phyloP scores from a whole-genome alignment of 2,797 vertebrate genomes.

The Hybognathus amarus region DNA sequence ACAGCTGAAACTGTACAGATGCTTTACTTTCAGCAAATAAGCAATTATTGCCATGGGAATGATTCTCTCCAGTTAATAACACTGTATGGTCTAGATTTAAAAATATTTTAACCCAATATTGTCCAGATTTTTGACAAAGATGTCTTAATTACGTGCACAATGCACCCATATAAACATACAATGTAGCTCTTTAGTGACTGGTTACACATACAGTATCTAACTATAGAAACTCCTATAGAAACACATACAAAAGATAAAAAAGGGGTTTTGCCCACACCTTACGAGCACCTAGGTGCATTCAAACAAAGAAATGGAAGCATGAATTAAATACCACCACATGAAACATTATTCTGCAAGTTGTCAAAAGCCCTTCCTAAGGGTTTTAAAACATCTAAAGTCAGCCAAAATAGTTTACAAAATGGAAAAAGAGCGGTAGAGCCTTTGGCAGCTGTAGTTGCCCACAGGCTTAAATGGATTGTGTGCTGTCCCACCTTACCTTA shows the following conservation, averaged over 20 bases:
- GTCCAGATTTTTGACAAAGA: not conserved
- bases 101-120: not conserved
- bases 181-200: not conserved
- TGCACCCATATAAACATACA: not conserved
- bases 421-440: constrained; percentile 12
- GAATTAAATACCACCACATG: constrained; percentile 23
- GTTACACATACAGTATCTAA: constrained; percentile 9
- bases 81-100: not conserved
- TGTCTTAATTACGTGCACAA: constrained; percentile 7
- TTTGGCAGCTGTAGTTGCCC: constrained; percentile 22
- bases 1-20: not conserved
- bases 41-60: not conserved
- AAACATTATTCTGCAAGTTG: constrained; percentile 33
- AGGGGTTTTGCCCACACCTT: not conserved
- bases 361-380: constrained; percentile 22
- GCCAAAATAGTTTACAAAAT: constrained; percentile 31
- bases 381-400: constrained; percentile 29
- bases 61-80: not conserved
- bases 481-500: constrained; percentile 17
- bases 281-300: constrained; percentile 23
- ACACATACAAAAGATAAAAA: constrained; percentile 19
- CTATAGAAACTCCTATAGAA: constrained; percentile 3
- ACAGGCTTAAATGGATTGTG: constrained; percentile 13
- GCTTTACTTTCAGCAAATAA: constrained; percentile 9
- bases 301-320: constrained; percentile 35